Base-by-base conservation (phyloP, 2,888 invertebrate genomes). In the Frankliniella fusca region DNA sequence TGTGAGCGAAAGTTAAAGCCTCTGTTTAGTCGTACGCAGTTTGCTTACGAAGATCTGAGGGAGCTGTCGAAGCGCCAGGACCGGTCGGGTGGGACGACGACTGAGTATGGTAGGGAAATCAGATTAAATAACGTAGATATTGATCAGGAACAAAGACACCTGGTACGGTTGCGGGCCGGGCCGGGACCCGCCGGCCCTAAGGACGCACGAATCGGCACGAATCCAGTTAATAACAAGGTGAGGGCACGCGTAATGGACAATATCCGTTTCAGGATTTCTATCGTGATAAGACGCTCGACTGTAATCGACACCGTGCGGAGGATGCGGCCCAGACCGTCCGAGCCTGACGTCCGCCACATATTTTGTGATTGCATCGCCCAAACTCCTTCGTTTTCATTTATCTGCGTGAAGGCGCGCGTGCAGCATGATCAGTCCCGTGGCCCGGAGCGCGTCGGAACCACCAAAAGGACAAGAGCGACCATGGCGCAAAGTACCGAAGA, bases 191-290 rank as follows among this genome's bases (percentile, higher is more conserved):
- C n/a, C 61, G 61, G 61, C 61, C 18, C 61, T 61, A 18, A 18
- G 70, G 70, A 27, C 27, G 70, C 70, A 76, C 70, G 70, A 76
- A 76, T 76, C 70, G 27, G 70, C 70, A 76, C 70, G 70, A 76
- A 76, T 76, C 70, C 70, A 76, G 70, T 76, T 23, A 76, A 76
- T 76, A 76, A 76, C 70, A 76, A 12, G 70, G 61, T 18, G 54
- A 61, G 61, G 61, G 61, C 61, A 61, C 61, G 61, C 61, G 10
- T 76, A 76, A 76, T 76, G 70, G 70, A 76, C 70, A 76, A 76
- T 76, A 76, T 76, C 70, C 70, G 70, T 76, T 76, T 76, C 23
- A 27, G 70, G 70, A 76, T 76, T 76, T 27, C 70, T 76, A 76
- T 76, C 70, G 27, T 76, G 70, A 76, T 76, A 27, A 76, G 70